Evolutionary conservation across 2,113 vertebrate species (phyloP).

Genomic region (Chionodraco myersi): DNA sequence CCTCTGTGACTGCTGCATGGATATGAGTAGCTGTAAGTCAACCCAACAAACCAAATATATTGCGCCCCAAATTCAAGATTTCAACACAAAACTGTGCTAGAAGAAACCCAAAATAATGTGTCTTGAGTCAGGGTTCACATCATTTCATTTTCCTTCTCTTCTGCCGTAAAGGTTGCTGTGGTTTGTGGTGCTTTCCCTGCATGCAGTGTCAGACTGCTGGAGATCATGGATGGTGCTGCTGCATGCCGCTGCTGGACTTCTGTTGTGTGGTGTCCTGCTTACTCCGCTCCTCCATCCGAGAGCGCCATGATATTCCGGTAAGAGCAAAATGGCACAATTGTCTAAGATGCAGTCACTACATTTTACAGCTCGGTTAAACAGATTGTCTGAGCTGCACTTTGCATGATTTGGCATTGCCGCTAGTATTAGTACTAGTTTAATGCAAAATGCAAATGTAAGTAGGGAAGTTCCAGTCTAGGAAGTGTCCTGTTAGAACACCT

Average conservation of each 20-base stretch:
- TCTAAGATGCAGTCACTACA: no score
- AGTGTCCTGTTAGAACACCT: neutral
- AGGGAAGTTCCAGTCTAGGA: neutral
- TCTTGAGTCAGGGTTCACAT: neutral
- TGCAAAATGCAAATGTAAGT: neutral
- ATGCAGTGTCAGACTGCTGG: slow-evolving; percentile 79
- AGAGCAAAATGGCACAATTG: slow-evolving; percentile 26
- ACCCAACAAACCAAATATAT: neutral
- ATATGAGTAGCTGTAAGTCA: slow-evolving; percentile 80
- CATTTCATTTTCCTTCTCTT: neutral
- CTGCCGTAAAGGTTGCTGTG: slow-evolving; percentile 74
- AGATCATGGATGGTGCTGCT: slow-evolving; percentile 76
- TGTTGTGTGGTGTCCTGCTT: slow-evolving; percentile 76
- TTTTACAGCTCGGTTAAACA: no score
- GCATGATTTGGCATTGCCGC: no score
- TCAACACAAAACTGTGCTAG: neutral
- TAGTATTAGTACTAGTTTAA: neutral
- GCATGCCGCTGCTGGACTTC: slow-evolving; percentile 70
- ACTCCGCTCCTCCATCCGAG: slow-evolving; percentile 66
- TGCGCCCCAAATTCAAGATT: neutral
- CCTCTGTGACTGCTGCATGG: slow-evolving; percentile 78
- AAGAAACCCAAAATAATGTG: neutral
- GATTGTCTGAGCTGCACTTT: no score
- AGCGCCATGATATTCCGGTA: slow-evolving; percentile 75
- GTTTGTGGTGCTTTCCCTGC: slow-evolving; percentile 76